A percentile compares a stretch with the other conserved stretches of the same genome.
Conservation (phyloP, 1,140 invertebrate species). For the Drosophila paulistorum region DNA sequence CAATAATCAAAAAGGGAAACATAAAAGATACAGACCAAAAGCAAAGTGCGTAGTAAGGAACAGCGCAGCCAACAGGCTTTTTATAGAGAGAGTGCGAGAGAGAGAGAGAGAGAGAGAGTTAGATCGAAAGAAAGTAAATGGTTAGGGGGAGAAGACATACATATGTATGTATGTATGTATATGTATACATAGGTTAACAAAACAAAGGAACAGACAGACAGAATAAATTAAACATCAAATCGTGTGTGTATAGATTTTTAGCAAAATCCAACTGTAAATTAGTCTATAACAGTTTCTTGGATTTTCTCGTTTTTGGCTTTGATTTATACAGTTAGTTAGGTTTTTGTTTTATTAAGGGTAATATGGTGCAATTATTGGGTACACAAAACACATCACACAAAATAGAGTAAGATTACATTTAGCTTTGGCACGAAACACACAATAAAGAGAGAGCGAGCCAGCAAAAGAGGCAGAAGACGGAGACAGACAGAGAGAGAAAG, state of each 20-base stretch:
- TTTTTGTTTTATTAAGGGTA: conserved; percentile 22
- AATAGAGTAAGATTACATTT: conserved; percentile 39
- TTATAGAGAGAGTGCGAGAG: conserved; percentile 27
- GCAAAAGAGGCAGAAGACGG: not conserved
- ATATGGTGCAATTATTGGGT: conserved; percentile 24
- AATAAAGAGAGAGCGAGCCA: conserved; percentile 16
- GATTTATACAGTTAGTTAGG: not conserved
- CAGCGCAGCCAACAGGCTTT: conserved; percentile 19
- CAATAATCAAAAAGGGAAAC: conserved; percentile 46
- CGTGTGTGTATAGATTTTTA: not conserved
- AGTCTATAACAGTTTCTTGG: not conserved
- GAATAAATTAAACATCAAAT: conserved; percentile 3
- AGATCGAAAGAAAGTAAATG: too few relatives aligned
- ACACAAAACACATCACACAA: conserved; percentile 27
- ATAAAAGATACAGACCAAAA: conserved; percentile 48
- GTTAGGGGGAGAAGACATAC: not conserved
- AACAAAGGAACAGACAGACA: conserved; percentile 4
- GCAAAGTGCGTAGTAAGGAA: conserved; percentile 70
- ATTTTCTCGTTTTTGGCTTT: not conserved
- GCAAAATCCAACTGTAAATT: not conserved
- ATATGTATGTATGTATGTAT: too few relatives aligned
- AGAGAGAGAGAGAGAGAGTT: not conserved
- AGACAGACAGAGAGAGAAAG: not conserved
- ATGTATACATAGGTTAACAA: conserved; percentile 1
- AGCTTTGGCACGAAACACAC: conserved; percentile 21